Base-by-base conservation (phyloP, 2,113 vertebrate genomes). In the Coptodon bakossiorum region DNA sequence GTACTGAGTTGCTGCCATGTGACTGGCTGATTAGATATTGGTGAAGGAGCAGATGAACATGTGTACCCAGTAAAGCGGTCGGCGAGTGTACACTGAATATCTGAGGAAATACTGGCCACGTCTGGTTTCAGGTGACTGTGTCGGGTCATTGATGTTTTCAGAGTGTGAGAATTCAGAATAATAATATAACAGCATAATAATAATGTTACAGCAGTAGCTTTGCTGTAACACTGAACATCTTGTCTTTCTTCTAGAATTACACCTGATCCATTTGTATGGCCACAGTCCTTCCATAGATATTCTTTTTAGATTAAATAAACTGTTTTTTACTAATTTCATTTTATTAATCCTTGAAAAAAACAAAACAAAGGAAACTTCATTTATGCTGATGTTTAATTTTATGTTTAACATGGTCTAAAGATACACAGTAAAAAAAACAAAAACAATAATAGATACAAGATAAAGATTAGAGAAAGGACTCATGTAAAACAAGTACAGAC, bases 341-440 rank as follows among this genome's bases (percentile, higher is more conserved):
- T 48, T 19, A 76, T 17, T 76, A 29, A 76, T 19, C 24, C 6
- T 29, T 17, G 14, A 7, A 76, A 76, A 73, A 71, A 4, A 59
- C 13, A 16, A 57, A 59, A 6, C 24, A 50, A 12, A 48, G 14
- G 43, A 7, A 76, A 48, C 24, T 31, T 76, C 6, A 76, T 76
- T 31, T 76, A 17, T 0, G 0, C 71, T 48, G 71, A 76, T 2
- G 43, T 3, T 76, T 48, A 48, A 76, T 7, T 11, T 48, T 9
- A 76, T 29, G 4, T 76, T 48, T 48, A 4, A 0, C 0, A 0
- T 48, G 24, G 4, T 76, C 24, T 48, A 76, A 12, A 12, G 43
- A 45, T 12, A 48, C 71, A 19, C 2, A 11, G 9, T 19, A 40
- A 66, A 76, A 29, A 22, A 56, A 56, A 54, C 3, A 1, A 4